phyloP scores from a whole-genome alignment of 2,888 invertebrate species.

The Sarcophaga carnaria region DNA sequence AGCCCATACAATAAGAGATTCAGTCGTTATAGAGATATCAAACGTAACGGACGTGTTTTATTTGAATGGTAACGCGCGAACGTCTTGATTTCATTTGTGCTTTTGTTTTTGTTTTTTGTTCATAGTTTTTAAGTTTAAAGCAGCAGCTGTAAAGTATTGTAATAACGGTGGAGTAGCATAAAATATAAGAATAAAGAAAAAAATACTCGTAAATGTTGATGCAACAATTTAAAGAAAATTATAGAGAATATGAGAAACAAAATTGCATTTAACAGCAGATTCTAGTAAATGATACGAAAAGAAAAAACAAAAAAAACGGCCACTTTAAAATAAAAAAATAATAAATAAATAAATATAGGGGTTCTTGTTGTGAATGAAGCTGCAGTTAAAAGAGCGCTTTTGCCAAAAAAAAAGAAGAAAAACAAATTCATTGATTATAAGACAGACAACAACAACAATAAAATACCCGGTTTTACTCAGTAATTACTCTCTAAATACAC shows the following conservation, averaged over 20 bases:
- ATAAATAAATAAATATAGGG: slow-evolving; percentile 14
- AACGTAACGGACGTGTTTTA: slow-evolving; percentile 51
- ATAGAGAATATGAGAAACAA: not conserved
- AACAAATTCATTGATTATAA: slow-evolving; percentile 19
- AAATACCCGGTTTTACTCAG: slow-evolving; percentile 43
- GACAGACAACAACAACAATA: not conserved
- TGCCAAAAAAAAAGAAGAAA: not conserved
- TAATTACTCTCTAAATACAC: slow-evolving; percentile 31
- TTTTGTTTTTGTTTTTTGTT: slow-evolving; percentile 12
- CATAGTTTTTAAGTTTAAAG: slow-evolving; percentile 8
- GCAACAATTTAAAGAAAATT: slow-evolving; percentile 29
- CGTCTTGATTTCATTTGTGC: not conserved
- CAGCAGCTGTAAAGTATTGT: slow-evolving; percentile 51
- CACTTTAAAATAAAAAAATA: not conserved
- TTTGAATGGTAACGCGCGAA: not conserved
- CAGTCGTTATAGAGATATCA: slow-evolving; percentile 54
- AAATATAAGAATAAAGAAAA: slow-evolving; percentile 20
- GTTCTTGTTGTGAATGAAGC: slow-evolving; percentile 13
- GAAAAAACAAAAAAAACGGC: not conserved
- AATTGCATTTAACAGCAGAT: slow-evolving; percentile 6
- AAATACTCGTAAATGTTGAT: slow-evolving; percentile 30
- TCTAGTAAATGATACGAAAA: not conserved
- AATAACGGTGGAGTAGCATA: slow-evolving; percentile 31
- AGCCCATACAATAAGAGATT: slow-evolving; percentile 37
- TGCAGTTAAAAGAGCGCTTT: slow-evolving; percentile 15